These are phyloP conservation scores for Aphaenogaster floridana DNA, from an alignment of 1,140 invertebrate species.

Conservation along the genomic window DNA sequence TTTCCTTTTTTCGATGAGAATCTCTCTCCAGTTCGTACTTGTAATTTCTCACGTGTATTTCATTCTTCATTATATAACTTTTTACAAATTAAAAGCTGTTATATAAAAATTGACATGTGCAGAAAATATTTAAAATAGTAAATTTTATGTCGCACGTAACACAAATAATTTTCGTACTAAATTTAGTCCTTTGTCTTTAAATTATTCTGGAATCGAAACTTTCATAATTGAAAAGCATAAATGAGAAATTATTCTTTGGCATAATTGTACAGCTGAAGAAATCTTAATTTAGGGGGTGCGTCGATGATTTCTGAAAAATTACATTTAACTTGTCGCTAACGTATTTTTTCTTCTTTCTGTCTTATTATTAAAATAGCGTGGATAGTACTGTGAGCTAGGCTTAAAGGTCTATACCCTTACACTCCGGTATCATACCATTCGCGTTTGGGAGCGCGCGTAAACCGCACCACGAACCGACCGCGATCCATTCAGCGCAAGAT, in stretches of 20 bases:
- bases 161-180: not conserved
- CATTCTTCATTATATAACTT: not conserved
- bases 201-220: not conserved
- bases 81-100: not conserved
- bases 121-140: not conserved
- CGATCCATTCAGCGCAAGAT: conserved; percentile 74
- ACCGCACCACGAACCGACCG: conserved; percentile 71
- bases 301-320: not conserved
- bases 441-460: conserved; percentile 72
- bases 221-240: not conserved
- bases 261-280: not conserved
- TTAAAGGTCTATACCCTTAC: conserved; percentile 72
- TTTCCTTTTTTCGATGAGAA: not conserved
- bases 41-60: not conserved
- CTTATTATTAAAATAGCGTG: not conserved
- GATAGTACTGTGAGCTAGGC: conserved; percentile 56
- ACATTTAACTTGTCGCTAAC: not conserved
- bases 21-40: not conserved
- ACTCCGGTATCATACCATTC: conserved; percentile 72
- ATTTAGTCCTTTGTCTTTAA: not conserved
- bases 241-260: not conserved
- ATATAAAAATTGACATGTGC: not conserved
- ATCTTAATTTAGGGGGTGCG: not conserved
- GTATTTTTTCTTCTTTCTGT: not conserved
- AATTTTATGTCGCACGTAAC: not conserved